Conservation (phyloP, 2,888 invertebrate genomes). For the Patella ulyssiponensis region DNA sequence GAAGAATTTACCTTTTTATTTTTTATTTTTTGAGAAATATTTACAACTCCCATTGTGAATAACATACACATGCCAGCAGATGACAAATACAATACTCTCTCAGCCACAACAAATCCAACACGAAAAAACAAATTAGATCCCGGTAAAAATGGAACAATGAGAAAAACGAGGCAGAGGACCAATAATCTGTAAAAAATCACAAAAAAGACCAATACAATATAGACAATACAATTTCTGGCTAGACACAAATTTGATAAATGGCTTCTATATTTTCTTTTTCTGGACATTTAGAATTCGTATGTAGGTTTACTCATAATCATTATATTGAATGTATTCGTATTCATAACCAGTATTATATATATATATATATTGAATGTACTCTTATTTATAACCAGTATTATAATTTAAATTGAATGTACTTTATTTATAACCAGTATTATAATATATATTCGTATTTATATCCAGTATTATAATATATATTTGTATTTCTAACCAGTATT, state of each 20-base stretch:
- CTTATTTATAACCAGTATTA: no score
- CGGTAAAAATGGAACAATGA: conserved; percentile 86
- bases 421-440: no score
- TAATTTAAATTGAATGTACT: no score
- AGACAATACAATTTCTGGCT: no score
- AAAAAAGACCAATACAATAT: not conserved
- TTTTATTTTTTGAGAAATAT: conserved; percentile 31
- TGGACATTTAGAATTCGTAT: not conserved
- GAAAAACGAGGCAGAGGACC: conserved; percentile 77
- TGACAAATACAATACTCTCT: conserved; percentile 86
- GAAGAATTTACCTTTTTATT: no score
- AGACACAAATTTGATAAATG: not conserved
- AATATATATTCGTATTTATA: no score
- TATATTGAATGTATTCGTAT: not conserved
- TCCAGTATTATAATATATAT: no score
- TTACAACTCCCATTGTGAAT: conserved; percentile 77
- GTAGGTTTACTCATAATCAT: not conserved
- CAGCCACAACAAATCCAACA: conserved; percentile 92
- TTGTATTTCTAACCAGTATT: no score
- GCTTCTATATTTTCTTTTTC: not conserved
- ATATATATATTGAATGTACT: no score
- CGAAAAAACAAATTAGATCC: conserved; percentile 87
- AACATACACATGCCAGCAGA: conserved; percentile 86
- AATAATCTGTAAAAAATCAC: conserved; percentile 51
- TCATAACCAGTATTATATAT: no score